Evolutionary conservation across 1,140 invertebrate genomes (phyloP), one percentile per base, ranked within the genome.

Genomic region (Neoseiulus cucumeris): DNA sequence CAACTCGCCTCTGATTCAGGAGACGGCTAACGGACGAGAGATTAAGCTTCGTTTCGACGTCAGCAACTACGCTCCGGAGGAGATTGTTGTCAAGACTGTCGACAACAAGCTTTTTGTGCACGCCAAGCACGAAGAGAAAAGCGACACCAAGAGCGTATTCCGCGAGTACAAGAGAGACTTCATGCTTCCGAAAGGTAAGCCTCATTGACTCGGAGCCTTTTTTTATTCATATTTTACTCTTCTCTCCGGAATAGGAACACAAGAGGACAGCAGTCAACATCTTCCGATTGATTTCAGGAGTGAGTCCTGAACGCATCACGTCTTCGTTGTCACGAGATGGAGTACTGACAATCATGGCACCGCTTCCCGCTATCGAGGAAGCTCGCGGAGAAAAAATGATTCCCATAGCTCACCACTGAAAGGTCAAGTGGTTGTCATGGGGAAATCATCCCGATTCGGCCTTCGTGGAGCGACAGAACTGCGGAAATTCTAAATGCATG

Each of bases 121-220:
- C 74, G 91, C 90, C 65, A 93, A 93, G 78, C 91, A 95, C 76
- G 90, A 95, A 77, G 90, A 95, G 76, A 93, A 93, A 75, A 84
- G 86, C 39, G 90, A 93, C 74, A 90, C 85, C 71, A 90, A 90
- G 79, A 89, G 87, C 25, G 89, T 93, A 1, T 94, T 91, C 80
- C 83, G 90, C 75, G 90, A 95, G 75, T 95, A 93, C 82, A 94
- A 93, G 76, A 82, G 90, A 68, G 90, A 95, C 80, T 95, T 95
- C 79, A 79, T 93, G 73, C 77, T 95, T 72, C 91, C 90, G 4
- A 89, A 91, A 76, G 90, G 88, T 59, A 33, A 17, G 51, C 22
- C 14, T 47, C 4, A 47, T 4, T 4, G 45, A 22, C 1, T 17
- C 17, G 2, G 22, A 17, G 17, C 22, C 9, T 9, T 14, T 17